Conservation (phyloP, 2,797 vertebrate genomes). For the Acanthiza pusilla region DNA sequence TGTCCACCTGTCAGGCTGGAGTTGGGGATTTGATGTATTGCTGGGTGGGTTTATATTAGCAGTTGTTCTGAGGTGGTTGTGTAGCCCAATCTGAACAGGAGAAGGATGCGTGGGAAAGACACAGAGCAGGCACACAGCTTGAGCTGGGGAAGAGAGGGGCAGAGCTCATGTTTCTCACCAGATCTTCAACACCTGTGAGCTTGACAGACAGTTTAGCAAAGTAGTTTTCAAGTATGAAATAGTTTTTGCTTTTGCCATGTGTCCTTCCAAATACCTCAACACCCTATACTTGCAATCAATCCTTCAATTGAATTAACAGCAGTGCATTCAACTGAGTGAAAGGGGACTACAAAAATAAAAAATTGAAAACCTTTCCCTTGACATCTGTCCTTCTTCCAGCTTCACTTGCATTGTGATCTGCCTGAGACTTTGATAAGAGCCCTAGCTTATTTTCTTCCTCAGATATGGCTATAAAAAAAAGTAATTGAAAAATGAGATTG, state of each 20-base stretch:
- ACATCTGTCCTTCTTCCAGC: conserved; percentile 84
- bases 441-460: conserved; percentile 87
- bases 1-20: background rate
- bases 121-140: background rate
- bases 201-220: background rate
- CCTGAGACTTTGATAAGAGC: conserved; percentile 83
- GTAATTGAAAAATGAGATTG: background rate
- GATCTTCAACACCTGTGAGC: background rate
- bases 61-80: background rate
- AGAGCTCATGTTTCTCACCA: background rate
- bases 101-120: background rate
- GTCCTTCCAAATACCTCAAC: background rate
- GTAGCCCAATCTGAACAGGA: background rate
- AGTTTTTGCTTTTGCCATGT: background rate
- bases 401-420: conserved; percentile 79
- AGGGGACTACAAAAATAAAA: conserved; percentile 19
- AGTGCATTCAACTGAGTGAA: background rate
- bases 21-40: background rate
- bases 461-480: conserved; percentile 73
- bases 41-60: background rate
- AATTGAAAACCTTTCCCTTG: conserved; percentile 78
- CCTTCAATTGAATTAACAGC: background rate
- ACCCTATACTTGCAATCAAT: background rate
- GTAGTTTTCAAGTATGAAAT: background rate
- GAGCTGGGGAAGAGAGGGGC: background rate